Base-by-base conservation (phyloP, 2,113 vertebrate genomes). In the Panthera leo region DNA sequence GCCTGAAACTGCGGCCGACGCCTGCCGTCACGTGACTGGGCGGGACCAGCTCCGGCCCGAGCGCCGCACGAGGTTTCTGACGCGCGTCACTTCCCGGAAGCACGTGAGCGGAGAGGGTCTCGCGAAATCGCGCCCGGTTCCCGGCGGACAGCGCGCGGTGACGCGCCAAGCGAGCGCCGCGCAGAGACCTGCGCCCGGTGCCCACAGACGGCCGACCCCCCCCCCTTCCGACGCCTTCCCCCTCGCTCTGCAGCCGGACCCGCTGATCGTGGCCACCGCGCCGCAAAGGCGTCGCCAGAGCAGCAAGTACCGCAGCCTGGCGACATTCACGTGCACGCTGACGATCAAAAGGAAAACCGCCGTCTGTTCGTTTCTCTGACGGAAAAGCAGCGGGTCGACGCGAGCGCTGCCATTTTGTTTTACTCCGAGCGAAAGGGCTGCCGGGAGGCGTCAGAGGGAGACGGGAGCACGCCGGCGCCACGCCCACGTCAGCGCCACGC, bases 341-440 rank as follows among this genome's bases (percentile, higher is more conserved):
- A 71, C 93, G 94, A 70, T 16, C 15, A 92, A 29, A 9, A 42
- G 27, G 61, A 79, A 67, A n/a, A 13, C 45, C 65, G 42, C 18
- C 0, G 0, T 16, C 83, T 93, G 53, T 83, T 83, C 34, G 16
- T 96, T 94, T 89, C 91, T 92, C 78, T 51, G 36, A 23, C 70
- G 23, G 65, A 95, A 94, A 83, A 94, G 65, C 29, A 94, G 39
- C 48, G 96, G 96, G 85, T 95, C 58, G 91, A 82, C 95, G 19
- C 68, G 71, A 79, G 58, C 4, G 9, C 93, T 97, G 97, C 87
- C 92, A 61, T 96, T 78, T 89, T 89, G 76, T 58, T 85, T 95
- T 85, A 42, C 76, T 45, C 95, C 80, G 85, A 98, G 91, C 70
- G 94, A 96, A 93, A 94, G 93, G 83, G 61, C 71, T 98, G 97